Percentiles rank a stretch among this genome's conserved stretches.
Evolutionary conservation across 2,797 vertebrate species (phyloP).

Genomic region (Luscinia megarhynchos): DNA sequence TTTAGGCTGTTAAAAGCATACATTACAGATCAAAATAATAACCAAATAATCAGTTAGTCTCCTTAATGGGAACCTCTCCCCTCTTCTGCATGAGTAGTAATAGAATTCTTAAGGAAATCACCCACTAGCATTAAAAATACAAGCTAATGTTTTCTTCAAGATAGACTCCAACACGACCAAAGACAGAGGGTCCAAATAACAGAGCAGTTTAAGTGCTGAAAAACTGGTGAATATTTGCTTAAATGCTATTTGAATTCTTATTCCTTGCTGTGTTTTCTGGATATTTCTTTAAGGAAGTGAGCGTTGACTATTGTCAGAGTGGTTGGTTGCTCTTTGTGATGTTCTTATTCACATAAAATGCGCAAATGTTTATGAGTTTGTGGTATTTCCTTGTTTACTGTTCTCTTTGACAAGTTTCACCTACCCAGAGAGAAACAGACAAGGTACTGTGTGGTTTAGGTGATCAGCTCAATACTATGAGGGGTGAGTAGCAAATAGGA

Average conservation of each 20-base stretch:
- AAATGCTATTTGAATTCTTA: not conserved
- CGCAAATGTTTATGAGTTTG: not conserved
- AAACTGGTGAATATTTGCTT: not conserved
- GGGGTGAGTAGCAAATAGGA: slow-evolving; percentile 8
- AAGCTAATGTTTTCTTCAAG: not conserved
- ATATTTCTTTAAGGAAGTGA: not conserved
- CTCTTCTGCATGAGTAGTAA: not conserved
- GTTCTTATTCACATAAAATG: not conserved
- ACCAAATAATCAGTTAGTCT: not conserved
- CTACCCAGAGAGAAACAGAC: slow-evolving; percentile 22
- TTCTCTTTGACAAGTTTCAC: slow-evolving; percentile 40
- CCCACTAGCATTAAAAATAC: not conserved
- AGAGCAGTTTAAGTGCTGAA: not conserved
- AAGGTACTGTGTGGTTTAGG: slow-evolving; percentile 36
- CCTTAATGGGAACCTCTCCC: slow-evolving; percentile 1
- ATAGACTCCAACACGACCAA: not conserved
- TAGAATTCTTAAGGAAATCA: slow-evolving; percentile 3
- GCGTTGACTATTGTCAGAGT: not conserved
- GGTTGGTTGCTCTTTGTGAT: slow-evolving; percentile 18
- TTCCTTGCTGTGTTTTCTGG: not conserved
- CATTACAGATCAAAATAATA: slow-evolving; percentile 39
- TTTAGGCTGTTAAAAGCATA: slow-evolving; percentile 4
- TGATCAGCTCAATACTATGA: slow-evolving; percentile 22
- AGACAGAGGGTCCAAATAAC: not conserved
- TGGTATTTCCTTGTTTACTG: slow-evolving; percentile 42